These are phyloP conservation scores for Pyxicephalus adspersus DNA, from an alignment of 2,113 vertebrate species.

Conservation along the genomic window DNA sequence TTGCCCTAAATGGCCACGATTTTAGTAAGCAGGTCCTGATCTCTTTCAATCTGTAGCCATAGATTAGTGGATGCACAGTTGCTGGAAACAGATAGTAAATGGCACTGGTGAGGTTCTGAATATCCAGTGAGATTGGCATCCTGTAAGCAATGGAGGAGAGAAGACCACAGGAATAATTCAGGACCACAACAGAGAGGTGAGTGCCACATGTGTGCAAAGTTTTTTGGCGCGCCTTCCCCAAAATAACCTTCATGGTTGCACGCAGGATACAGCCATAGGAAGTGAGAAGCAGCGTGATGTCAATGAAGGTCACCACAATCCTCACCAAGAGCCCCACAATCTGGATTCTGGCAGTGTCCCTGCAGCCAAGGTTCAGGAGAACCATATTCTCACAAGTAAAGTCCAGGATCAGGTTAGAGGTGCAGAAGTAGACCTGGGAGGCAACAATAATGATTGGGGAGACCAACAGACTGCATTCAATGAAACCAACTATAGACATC, in stretches of 20 bases:
- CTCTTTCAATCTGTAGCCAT: constrained; percentile 75
- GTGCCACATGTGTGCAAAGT: constrained; percentile 78
- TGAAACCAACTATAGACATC: constrained; percentile 16
- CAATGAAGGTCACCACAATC: constrained; percentile 55
- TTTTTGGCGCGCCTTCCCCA: constrained; percentile 67
- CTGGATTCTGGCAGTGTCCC: constrained; percentile 61
- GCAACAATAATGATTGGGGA: constrained; percentile 37
- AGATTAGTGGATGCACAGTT: constrained; percentile 75
- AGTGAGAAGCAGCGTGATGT: constrained; percentile 53
- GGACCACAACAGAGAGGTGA: constrained; percentile 75
- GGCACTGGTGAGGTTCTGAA: constrained; percentile 74
- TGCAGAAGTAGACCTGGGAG: constrained; percentile 57
- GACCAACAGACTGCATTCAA: constrained; percentile 30
- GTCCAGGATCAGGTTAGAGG: constrained; percentile 60
- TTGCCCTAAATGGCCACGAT: not conserved
- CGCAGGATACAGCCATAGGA: constrained; percentile 74
- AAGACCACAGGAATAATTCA: constrained; percentile 76
- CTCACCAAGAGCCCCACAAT: constrained; percentile 56
- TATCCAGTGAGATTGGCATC: constrained; percentile 65
- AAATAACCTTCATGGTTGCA: constrained; percentile 59
- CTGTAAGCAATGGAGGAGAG: constrained; percentile 74
- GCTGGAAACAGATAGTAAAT: constrained; percentile 76
- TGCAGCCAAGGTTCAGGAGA: constrained; percentile 66
- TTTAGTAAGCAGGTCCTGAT: constrained; percentile 61
- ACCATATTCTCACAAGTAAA: constrained; percentile 69